Conservation (phyloP, 2,888 invertebrate genomes). For the Mesoligia furuncula region DNA sequence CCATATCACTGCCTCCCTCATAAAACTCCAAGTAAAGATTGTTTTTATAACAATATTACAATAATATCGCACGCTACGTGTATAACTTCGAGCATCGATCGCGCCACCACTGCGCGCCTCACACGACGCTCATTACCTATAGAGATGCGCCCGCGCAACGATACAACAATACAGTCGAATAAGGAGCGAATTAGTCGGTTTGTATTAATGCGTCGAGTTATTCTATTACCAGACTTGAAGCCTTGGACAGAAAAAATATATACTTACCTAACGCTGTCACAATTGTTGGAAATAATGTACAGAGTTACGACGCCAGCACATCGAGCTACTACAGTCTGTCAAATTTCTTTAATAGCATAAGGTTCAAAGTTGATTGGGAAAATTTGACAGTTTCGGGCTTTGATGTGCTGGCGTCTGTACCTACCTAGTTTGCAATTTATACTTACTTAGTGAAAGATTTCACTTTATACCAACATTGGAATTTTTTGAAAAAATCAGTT, state of each 20-base stretch:
- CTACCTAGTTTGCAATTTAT: background rate
- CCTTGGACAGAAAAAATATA: background rate
- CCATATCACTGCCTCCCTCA: background rate
- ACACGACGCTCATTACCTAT: conserved; percentile 60
- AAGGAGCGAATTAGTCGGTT: conserved; percentile 43
- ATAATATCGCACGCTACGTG: conserved; percentile 51
- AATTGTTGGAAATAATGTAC: background rate
- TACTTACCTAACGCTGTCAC: background rate
- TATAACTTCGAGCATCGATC: conserved; percentile 45
- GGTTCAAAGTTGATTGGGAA: too few species aligned
- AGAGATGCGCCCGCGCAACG: conserved; percentile 49
- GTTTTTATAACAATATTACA: conserved; percentile 43
- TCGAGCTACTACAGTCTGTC: too few species aligned
- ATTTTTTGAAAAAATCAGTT: background rate
- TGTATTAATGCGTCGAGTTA: conserved; percentile 28
- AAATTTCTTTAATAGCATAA: too few species aligned
- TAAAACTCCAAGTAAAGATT: conserved; percentile 1
- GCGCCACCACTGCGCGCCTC: conserved; percentile 57
- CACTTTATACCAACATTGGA: background rate
- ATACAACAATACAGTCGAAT: conserved; percentile 42
- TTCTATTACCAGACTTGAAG: background rate
- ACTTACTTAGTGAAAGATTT: background rate
- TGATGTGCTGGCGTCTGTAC: too few species aligned
- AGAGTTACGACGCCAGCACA: too few species aligned
- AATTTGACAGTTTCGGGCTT: too few species aligned